These are phyloP conservation scores for Drosophila yakuba DNA, from an alignment of 1,140 invertebrate genomes.

Conservation along the genomic window DNA sequence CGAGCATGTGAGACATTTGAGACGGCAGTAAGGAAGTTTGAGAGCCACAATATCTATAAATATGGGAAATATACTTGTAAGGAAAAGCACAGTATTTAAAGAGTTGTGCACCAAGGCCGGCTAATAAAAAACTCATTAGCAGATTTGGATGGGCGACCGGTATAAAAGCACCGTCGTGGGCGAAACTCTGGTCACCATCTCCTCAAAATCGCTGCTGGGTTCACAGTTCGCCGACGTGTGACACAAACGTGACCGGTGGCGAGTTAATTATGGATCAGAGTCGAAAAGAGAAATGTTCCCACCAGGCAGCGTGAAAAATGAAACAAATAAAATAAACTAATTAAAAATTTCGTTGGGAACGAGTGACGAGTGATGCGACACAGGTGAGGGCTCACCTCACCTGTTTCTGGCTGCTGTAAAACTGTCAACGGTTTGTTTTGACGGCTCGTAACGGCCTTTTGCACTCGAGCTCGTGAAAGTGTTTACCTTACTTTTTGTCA, in stretches of 20 bases:
- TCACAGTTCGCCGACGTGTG: slow-evolving; percentile 32
- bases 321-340: slow-evolving; percentile 56
- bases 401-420: slow-evolving; percentile 29
- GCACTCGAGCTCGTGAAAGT: slow-evolving; percentile 70
- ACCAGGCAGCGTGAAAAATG: slow-evolving; percentile 32
- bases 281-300: slow-evolving; percentile 62
- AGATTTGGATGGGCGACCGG: slow-evolving; percentile 12
- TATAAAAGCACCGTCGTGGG: not conserved
- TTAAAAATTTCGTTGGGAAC: slow-evolving; percentile 56
- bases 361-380: slow-evolving; percentile 21
- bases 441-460: slow-evolving; percentile 29
- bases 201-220: slow-evolving; percentile 14
- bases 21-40: slow-evolving; percentile 3
- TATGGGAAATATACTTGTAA: not conserved
- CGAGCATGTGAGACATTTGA: slow-evolving; percentile 1
- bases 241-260: slow-evolving; percentile 45
- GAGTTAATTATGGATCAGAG: slow-evolving; percentile 28
- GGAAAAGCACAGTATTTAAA: not conserved
- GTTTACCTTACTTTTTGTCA: slow-evolving; percentile 58
- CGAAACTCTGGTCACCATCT: slow-evolving; percentile 35
- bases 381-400: slow-evolving; percentile 3
- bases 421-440: slow-evolving; percentile 46
- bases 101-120: not conserved
- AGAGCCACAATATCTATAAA: not conserved
- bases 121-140: slow-evolving; percentile 33